Evolutionary conservation across 1,140 invertebrate species (phyloP), one percentile per base, ranked within the genome.

Genomic region (Eufriesea mexicana): DNA sequence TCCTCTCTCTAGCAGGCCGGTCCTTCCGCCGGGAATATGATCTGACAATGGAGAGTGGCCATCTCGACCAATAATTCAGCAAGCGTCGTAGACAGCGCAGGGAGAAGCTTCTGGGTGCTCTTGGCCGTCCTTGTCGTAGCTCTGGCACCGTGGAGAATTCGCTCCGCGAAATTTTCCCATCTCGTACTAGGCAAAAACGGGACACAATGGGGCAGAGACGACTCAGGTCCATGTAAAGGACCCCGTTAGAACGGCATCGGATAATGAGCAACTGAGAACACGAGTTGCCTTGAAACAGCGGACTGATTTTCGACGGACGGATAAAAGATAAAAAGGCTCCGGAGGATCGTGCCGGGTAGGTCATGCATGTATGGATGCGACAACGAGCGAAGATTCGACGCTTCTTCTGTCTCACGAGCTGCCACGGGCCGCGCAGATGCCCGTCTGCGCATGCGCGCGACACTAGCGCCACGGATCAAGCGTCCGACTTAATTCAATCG

Each of bases 1-100:
- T 47, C 28, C 35, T 28, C 23, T 20, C n/a, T 67, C 25, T 12
- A 14, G 59, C 10, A 28, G 45, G 49, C 55, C 74, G 20, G 45
- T 16, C 20, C 55, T 42, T 77, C 85, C 55, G 59, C 25, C 54
- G 86, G 75, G 85, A 84, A 67, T 84, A 86, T 68, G 80, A 86
- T 51, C 67, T 47, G 64, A 87, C 85, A 83, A 87, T 87, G 85
- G 86, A 84, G 86, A 79, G 70, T 83, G 79, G 80, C 83, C 84
- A 78, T 57, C 75, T 79, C 75, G 57, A n/a, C 67, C 71, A 86
- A 87, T 87, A 87, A 87, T 87, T 87, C 80, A 87, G 35, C 49
- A 70, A 70, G 57, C 71, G 73, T 78, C 86, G 66, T 79, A 73
- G 84, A 61, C 68, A 62, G 59, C 18, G 54, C 42, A 42, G 59